Evolutionary conservation across 2,888 invertebrate genomes (phyloP).

Genomic region (Tuberolachnus salignus): DNA sequence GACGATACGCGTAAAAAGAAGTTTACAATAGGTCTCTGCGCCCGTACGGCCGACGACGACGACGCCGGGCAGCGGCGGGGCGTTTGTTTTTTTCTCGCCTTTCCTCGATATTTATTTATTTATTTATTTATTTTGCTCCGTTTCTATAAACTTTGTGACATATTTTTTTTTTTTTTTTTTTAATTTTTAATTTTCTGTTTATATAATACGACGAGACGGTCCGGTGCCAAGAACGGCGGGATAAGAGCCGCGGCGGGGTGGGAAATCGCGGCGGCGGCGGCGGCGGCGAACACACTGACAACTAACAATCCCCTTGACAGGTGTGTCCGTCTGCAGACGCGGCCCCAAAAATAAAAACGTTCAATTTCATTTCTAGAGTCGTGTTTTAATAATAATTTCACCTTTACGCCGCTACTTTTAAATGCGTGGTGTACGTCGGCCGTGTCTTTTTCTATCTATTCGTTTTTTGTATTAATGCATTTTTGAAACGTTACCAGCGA

Average conservation of each 20-base stretch:
- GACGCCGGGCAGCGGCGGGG: too few species aligned
- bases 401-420: conserved; percentile 51
- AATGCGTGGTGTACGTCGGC: conserved; percentile 20
- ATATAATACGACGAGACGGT: conserved; percentile 35
- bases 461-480: conserved; percentile 51
- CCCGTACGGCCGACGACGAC: too few species aligned
- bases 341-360: conserved; percentile 55
- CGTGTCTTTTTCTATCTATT: conserved; percentile 40
- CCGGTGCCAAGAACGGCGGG: conserved; percentile 42
- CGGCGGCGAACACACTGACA: conserved; percentile 43
- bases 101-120: background rate
- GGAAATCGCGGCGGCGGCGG: conserved; percentile 16
- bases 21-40: conserved; percentile 21
- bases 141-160: conserved; percentile 50
- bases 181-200: conserved; percentile 54
- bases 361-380: conserved; percentile 50
- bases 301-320: conserved; percentile 55
- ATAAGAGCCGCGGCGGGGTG: conserved; percentile 10
- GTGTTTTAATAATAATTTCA: conserved; percentile 53
- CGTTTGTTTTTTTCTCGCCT: conserved; percentile 21
- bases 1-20: background rate
- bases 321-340: conserved; percentile 49
- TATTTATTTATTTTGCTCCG: conserved; percentile 40
- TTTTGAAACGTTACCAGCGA: conserved; percentile 48
- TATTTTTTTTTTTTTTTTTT: too few species aligned